Conservation (phyloP, 2,888 invertebrate genomes). For the Heliconius charithonia region DNA sequence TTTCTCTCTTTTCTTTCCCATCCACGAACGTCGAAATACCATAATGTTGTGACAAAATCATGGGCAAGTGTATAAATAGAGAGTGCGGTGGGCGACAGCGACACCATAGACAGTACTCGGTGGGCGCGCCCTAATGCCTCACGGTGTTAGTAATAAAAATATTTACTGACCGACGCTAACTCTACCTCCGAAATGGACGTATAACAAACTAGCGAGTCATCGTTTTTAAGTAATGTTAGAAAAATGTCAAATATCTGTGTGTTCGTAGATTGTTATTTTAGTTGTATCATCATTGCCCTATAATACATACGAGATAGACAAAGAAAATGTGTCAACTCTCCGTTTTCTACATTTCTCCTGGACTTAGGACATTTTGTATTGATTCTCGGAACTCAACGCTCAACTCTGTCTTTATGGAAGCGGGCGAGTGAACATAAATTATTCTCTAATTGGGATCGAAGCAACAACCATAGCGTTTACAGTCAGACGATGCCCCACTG, state of each 20-base stretch:
- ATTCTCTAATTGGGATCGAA: background rate
- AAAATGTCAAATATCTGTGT: background rate
- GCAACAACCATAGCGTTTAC: background rate
- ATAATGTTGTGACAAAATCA: background rate
- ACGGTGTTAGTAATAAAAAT: constrained; percentile 21
- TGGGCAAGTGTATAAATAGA: background rate
- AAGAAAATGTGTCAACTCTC: no score
- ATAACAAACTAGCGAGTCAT: constrained; percentile 25
- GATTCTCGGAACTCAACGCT: background rate
- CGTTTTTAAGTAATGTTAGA: constrained; percentile 10
- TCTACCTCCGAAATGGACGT: background rate
- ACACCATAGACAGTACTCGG: background rate
- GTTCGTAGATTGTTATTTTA: background rate
- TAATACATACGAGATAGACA: no score
- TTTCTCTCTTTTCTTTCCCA: background rate
- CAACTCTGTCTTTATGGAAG: background rate
- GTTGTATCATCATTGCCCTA: background rate
- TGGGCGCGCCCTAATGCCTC: constrained; percentile 8
- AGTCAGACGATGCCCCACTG: background rate
- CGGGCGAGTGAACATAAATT: background rate
- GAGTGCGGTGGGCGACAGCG: background rate
- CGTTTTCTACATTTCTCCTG: no score
- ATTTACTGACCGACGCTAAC: constrained; percentile 20
- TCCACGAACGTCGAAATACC: background rate
- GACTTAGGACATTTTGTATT: no score